Evolutionary conservation across 2,113 vertebrate species (phyloP), one percentile per base, ranked within the genome.

Genomic region (Agapornis roseicollis): DNA sequence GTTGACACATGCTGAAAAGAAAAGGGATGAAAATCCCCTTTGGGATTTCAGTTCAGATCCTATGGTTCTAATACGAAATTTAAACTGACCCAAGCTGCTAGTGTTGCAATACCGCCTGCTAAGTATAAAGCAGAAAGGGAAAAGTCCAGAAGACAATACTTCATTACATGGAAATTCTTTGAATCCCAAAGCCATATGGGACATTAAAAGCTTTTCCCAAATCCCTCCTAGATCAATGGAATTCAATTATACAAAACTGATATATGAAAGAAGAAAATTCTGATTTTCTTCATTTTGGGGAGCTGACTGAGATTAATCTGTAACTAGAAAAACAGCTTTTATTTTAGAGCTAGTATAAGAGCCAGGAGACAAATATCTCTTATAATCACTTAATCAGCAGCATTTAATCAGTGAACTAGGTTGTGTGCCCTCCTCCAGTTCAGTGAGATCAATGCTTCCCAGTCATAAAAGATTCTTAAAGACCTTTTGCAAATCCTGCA

Each of bases 41-140:
- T 72, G 95, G 89, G 95, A 95, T 74, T 97, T 94, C 56, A 81
- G 73, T 72, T 92, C 66, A 93, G 86, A 97, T 93, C 72, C 24
- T 93, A 65, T 24, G 52, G 89, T 79, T 89, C 77, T 89, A 91
- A 94, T 92, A 89, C 23, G 86, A 97, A 95, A 97, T 93, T 91
- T 90, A 96, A 96, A 87, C 93, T 94, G 80, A 61, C 80, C 39
- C 80, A 94, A 71, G 89, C 89, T 89, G 86, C 91, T 85, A 31
- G 93, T 94, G 96, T 92, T 91, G 86, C 82, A 94, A 94, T 91
- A 95, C 89, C 73, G 1, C 94, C 94, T 93, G 94, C 93, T 93
- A 97, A 95, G 96, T 93, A 95, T 92, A 97, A 97, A 96, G 96
- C 42, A 91, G 73, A 95, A 95, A 94, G 37, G 52, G 83, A 93